Base-by-base conservation (phyloP, 2,888 invertebrate species). In the Megamerina dolium region DNA sequence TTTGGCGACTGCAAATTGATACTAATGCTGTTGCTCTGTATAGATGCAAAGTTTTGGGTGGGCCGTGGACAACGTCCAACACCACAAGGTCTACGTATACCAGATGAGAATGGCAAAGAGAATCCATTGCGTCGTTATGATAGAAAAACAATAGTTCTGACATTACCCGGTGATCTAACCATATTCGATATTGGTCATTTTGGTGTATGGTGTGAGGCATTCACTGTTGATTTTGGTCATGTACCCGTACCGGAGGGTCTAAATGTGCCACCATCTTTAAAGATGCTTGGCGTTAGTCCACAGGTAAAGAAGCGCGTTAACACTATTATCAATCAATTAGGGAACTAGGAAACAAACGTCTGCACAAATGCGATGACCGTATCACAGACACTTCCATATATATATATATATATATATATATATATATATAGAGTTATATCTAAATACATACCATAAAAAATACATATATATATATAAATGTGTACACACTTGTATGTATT, bases 1-100 rank as follows among this genome's bases (percentile, higher is more conserved):
- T 16, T 3, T 13, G 13, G 3, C 17, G 8, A 13, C 6, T 26
- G 13, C 14, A 13, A 23, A 3, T 12, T 13, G 27, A 27, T 9
- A 5, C 6, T 13, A 20, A 20, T 35, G 13, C 12, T 18, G 12
- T 20, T 34, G 16, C 18, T 18, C 10, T 14, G 2, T 73, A 9
- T 75, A 90, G 92, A 93, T 71, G 91, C 91, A 1, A 91, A 92
- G 74, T 93, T 93, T 73, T 92, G 92, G 90, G 90, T 88, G 50
- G 93, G 93, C 2, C 77, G 81, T 38, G 92, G 92, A 2, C 74
- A 80, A 20, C 81, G 82, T 61, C 90, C 91, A 1, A 81, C 87
- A 1, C 81, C 90, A 2, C 84, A 86, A 59, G 93, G 92, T 27
- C 79, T 87, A 49, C 78, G 88, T 39, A 85, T 93, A 30, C 86